A percentile compares a stretch with the other conserved stretches of the same genome.
Evolutionary conservation across 2,797 vertebrate species (phyloP).

Genomic region (Gymnoscopelus microlampas): DNA sequence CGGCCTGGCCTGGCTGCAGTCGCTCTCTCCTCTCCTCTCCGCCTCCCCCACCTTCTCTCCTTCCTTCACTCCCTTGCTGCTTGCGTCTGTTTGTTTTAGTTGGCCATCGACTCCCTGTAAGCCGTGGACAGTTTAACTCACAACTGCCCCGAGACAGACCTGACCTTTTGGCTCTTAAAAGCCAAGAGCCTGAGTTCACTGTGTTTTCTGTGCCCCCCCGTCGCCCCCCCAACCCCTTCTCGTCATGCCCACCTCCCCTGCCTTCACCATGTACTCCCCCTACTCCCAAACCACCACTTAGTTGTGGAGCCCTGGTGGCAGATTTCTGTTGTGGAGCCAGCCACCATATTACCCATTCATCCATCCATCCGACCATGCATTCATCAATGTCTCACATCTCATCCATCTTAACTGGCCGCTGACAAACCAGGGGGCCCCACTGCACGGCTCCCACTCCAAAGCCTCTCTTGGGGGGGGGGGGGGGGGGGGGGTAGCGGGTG

Average conservation of each 20-base stretch:
- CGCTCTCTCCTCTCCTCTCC: constrained; percentile 22
- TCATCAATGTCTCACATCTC: constrained; percentile 78
- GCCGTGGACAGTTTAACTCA: constrained; percentile 81
- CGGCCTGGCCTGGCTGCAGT: constrained; percentile 45
- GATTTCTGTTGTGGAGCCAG: constrained; percentile 72
- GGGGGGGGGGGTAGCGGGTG: constrained; percentile 34
- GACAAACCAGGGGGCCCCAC: constrained; percentile 57
- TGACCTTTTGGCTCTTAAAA: constrained; percentile 76
- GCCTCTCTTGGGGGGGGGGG: constrained; percentile 53
- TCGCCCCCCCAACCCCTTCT: constrained; percentile 46
- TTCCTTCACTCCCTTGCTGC: constrained; percentile 59
- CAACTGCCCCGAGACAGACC: constrained; percentile 76
- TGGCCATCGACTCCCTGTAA: constrained; percentile 79
- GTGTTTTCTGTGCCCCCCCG: constrained; percentile 53
- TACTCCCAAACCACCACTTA: constrained; percentile 45
- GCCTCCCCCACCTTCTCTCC: constrained; percentile 2
- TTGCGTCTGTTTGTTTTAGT: constrained; percentile 85
- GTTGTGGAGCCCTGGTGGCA: constrained; percentile 64
- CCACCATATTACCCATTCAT: constrained; percentile 80
- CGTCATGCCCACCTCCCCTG: background rate
- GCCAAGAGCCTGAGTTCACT: constrained; percentile 41
- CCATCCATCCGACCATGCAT: constrained; percentile 72
- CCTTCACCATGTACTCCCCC: constrained; percentile 36
- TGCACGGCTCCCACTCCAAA: constrained; percentile 59
- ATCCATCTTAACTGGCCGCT: constrained; percentile 78